Evolutionary conservation across 2,888 invertebrate species (phyloP), one percentile per base, ranked within the genome.

Genomic region (Drosophila demipolita): DNA sequence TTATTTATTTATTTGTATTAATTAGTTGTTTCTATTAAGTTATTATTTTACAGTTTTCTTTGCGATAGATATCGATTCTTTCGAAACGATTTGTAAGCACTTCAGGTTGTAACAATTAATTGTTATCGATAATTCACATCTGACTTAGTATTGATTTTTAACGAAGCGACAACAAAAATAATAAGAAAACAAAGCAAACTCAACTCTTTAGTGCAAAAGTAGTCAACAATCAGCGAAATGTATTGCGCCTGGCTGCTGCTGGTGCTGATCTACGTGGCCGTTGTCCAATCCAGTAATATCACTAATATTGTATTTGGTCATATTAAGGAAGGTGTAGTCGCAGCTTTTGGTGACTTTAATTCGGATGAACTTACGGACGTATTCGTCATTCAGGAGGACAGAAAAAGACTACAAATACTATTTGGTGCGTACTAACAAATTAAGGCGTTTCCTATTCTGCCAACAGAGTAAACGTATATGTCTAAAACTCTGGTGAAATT

Each of bases 281-380:
- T 50, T 15, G 58, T 35, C 23, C 60, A 60, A 23, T 60, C 66
- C 54, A 95, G 94, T 92, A 96, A 97, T 92, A 96, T 97, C 87
- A 97, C 97, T 8, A 93, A 94, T 65, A 94, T 94, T 85, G 96
- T 97, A 0, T 98, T 97, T 93, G 96, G 96, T 1, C 94, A 94
- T 54, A 93, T 95, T 60, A 94, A 95, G 32, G 95, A 96, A 91
- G 97, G 96, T 32, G 94, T 97, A 88, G 96, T 98, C 59, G 97
- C 98, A 67, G 99, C 99, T 0, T 99, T 98, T 94, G 99, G 98
- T 4, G 99, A 99, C 93, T 98, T 98, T 90, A 97, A 99, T 94
- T 97, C 98, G 0, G 99, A 99, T 92, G 98, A 98, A 93, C 93
- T 98, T 61, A 98, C 98, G 0, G 99, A 99, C 93, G 95, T 98